phyloP scores from a whole-genome alignment of 2,888 invertebrate genomes.

The Andrena haemorrhoa region DNA sequence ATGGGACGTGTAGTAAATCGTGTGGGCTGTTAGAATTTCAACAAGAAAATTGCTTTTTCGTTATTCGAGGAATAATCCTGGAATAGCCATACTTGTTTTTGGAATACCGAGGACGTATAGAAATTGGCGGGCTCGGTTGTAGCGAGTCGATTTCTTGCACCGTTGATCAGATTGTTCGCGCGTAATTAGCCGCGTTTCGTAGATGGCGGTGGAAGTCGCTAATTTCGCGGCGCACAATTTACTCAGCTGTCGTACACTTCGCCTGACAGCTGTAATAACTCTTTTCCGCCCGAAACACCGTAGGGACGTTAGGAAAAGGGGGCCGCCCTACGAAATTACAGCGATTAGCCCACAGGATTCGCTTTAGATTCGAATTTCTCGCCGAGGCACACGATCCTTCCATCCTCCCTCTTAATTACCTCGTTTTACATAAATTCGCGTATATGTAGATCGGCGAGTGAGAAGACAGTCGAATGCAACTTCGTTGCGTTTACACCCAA shows the following conservation, averaged over 20 bases:
- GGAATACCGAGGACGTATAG: background rate
- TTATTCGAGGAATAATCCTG: too few species aligned
- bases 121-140: background rate
- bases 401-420: too few species aligned
- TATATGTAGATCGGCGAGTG: too few species aligned
- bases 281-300: slow-evolving; percentile 72
- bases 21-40: too few species aligned
- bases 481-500: background rate
- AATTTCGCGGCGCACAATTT: slow-evolving; percentile 47
- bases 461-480: background rate
- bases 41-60: too few species aligned
- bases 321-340: slow-evolving; percentile 40
- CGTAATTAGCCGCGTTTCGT: slow-evolving; percentile 42
- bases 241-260: slow-evolving; percentile 42
- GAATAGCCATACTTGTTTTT: background rate
- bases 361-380: background rate
- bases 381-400: too few species aligned
- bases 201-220: slow-evolving; percentile 35
- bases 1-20: too few species aligned
- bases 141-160: slow-evolving; percentile 6
- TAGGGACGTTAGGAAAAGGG: slow-evolving; percentile 29
- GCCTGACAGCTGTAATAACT: slow-evolving; percentile 60
- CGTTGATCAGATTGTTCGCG: background rate
- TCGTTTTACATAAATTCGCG: too few species aligned
- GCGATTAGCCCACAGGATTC: slow-evolving; percentile 30